These are phyloP conservation scores for Chondrilla cf. caribensis DNA, from an alignment of 37 sponge, comb jelly and placozoan genomes.

Conservation along the genomic window DNA sequence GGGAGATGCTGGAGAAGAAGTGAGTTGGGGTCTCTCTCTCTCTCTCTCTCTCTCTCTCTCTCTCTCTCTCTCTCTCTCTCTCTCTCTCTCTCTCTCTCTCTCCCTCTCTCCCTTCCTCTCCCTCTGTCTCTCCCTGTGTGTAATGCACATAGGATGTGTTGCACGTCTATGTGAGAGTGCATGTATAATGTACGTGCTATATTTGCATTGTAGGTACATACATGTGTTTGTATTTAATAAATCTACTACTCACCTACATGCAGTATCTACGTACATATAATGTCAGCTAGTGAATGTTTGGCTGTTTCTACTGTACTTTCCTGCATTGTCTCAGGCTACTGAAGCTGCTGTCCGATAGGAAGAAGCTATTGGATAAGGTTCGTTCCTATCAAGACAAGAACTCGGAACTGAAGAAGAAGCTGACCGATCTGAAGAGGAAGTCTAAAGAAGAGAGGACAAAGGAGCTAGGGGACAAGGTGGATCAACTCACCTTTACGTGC, in stretches of 20 bases:
- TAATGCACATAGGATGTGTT: too few species aligned
- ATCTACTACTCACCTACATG: too few species aligned
- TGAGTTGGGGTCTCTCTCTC: not conserved
- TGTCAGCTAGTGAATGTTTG: too few species aligned
- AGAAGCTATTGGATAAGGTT: slow-evolving; percentile 8
- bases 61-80: not conserved
- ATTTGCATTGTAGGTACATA: too few species aligned
- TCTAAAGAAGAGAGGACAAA: not conserved
- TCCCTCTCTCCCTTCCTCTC: not conserved
- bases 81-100: not conserved
- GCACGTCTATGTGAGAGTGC: too few species aligned
- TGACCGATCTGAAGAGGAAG: not conserved
- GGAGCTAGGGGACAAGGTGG: not conserved
- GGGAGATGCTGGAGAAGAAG: slow-evolving; percentile 11
- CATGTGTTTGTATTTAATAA: too few species aligned
- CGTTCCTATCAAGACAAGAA: not conserved
- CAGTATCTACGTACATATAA: too few species aligned
- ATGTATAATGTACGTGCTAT: too few species aligned
- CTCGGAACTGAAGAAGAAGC: slow-evolving; percentile 6
- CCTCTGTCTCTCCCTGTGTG: too few species aligned
- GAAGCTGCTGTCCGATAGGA: not conserved
- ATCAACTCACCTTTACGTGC: not conserved
- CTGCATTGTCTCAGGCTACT: too few species aligned
- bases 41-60: not conserved
- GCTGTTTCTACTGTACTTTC: too few species aligned